Base-by-base conservation (phyloP, 2,113 vertebrate species). In the Oreotrochilus melanogaster region DNA sequence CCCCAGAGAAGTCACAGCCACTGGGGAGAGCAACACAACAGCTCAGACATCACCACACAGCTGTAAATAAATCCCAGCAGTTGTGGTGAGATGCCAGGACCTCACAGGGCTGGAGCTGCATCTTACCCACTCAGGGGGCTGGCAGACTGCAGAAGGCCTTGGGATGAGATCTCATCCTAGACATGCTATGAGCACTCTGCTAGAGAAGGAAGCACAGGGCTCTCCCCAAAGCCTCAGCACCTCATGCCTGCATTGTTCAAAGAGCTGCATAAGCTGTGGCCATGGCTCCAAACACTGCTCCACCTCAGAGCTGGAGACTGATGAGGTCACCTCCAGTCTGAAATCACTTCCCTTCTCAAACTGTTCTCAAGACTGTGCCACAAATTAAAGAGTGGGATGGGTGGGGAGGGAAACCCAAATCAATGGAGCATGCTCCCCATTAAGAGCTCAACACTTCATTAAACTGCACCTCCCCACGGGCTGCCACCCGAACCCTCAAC, bases 321-420 rank as follows among this genome's bases (percentile, higher is more conserved):
- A 95, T 96, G 96, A 97, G 78, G 82, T 97, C 96, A 97, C 23
- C 81, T 71, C 71, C 78, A 73, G 90, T 88, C 94, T 96, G 95
- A 93, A 96, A 94, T 93, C 90, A 88, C 79, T 96, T 97, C 94
- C 75, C 2, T 96, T 90, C 92, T 86, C 85, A 86, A 90, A 69
- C 75, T 80, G 82, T 60, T 92, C 64, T 51, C 81, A 70, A 67
- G 75, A 60, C 90, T 71, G 33, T 62, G 75, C 85, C 72, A 74
- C 85, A 43, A 85, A 94, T 67, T 78, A 53, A 93, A 48, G 57
- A 88, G 69, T 5, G 72, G 33, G 78, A 89, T 89, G 95, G 87
- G 93, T 72, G 89, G 92, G 51, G 67, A 94, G 94, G 51, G 61
- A 92, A 95, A 94, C 75, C 92, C 88, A 88, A 88, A 83, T 58